phyloP scores from a whole-genome alignment of 2,113 vertebrate genomes.

The Diadophis punctatus region DNA sequence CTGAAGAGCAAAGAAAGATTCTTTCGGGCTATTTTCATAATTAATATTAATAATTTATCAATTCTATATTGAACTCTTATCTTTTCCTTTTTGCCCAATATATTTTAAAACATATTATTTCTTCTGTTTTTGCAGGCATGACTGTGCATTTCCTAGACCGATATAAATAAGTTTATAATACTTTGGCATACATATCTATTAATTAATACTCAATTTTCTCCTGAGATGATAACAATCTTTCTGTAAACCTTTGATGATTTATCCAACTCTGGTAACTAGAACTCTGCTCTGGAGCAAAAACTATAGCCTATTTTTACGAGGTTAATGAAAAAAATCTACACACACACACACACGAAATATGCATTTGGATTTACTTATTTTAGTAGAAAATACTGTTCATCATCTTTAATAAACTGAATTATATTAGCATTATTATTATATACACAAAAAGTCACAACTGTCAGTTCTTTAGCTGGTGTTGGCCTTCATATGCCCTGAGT shows the following conservation, averaged over 20 bases:
- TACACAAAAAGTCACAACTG: no score
- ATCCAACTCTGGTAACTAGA: background rate
- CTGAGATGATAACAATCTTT: background rate
- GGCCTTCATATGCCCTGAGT: background rate
- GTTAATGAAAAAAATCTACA: background rate
- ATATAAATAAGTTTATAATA: background rate
- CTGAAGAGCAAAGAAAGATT: background rate
- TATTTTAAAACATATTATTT: background rate
- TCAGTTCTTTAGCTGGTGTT: background rate
- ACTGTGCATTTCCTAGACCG: background rate
- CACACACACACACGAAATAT: background rate
- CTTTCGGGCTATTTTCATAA: background rate
- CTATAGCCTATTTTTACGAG: background rate
- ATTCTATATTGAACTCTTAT: background rate
- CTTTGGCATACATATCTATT: background rate
- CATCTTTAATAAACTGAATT: background rate
- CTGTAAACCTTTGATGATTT: background rate
- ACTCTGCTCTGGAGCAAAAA: background rate
- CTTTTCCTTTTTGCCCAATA: background rate
- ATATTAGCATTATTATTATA: background rate
- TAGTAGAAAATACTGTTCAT: background rate
- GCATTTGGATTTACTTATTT: background rate
- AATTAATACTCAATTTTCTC: background rate
- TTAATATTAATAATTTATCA: background rate
- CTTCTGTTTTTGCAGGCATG: background rate